Base-by-base conservation (phyloP, 2,888 invertebrate species). In the Pemphredon lugubris region DNA sequence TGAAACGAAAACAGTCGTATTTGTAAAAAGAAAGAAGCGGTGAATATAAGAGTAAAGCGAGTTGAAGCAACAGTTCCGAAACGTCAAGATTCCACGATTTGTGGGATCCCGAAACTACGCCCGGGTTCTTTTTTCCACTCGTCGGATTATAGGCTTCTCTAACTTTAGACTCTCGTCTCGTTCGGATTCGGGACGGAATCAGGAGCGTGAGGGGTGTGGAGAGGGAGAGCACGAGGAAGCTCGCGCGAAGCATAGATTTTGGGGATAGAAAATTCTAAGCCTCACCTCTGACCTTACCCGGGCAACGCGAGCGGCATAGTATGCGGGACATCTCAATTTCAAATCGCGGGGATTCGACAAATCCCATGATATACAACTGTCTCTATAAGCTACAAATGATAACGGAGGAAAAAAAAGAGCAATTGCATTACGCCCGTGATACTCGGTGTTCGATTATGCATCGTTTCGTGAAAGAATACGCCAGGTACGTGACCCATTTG, bases 241-340 rank as follows among this genome's bases (percentile, higher is more conserved):
- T 20, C n/a, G n/a, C 1, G 20, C 11, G 14, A 42, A 45, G 37
- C 34, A 6, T 40, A 48, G 66, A 65, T 48, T 65, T 42, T 30
- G 16, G 42, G 65, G 57, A 58, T 53, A 42, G 51, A 44, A 59
- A 48, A 66, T 66, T 20, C 50, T 59, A 66, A 59, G 53, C 26
- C 40, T 53, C 13, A 47, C 26, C 23, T 14, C 9, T 18, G 26
- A 21, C 51, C 45, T 45, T 42, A 54, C 47, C 26, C 55, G 23
- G 13, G 34, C 48, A n/a, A 13, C 42, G 55, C 45, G 48, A 58
- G 51, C 32, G 57, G 54, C 60, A 44, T 66, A 51, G 51, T 51
- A 57, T 34, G 4, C 34, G 20, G 14, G 21, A 14, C 53, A 32
- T 58, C 51, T 47, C 57, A 51, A 68, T 64, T 51, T 47, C 26